These are phyloP conservation scores for Leucophora obtusa DNA, from an alignment of 2,888 invertebrate species.

Conservation along the genomic window DNA sequence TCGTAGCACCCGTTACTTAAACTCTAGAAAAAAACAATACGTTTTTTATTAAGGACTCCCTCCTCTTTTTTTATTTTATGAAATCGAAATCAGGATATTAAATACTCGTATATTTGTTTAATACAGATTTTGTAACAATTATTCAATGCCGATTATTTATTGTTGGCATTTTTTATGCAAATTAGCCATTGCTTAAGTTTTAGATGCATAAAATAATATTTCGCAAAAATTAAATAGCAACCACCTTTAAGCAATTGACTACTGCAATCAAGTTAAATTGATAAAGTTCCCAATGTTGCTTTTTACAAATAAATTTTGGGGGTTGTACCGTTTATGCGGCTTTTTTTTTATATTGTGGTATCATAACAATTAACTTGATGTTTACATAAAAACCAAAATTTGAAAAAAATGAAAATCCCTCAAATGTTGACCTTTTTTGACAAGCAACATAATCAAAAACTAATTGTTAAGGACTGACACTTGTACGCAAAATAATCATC, in stretches of 20 bases:
- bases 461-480: constrained; percentile 53
- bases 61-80: background rate
- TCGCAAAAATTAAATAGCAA: constrained; percentile 2
- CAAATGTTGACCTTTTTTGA: constrained; percentile 51
- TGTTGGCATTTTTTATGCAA: constrained; percentile 38
- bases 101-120: constrained; percentile 37
- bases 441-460: constrained; percentile 57
- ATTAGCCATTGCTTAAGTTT: constrained; percentile 14
- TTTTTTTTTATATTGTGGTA: constrained; percentile 29
- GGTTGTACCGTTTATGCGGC: constrained; percentile 17
- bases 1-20: background rate
- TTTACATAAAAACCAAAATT: constrained; percentile 13
- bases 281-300: background rate
- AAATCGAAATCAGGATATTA: background rate
- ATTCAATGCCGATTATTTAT: constrained; percentile 33
- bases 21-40: background rate
- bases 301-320: background rate
- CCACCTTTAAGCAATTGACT: constrained; percentile 15
- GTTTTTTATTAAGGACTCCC: background rate
- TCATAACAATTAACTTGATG: constrained; percentile 49
- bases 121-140: constrained; percentile 20
- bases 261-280: background rate
- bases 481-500: constrained; percentile 46
- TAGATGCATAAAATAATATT: background rate
- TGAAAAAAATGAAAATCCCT: background rate